A percentile compares a stretch with the other conserved stretches of the same genome.
Evolutionary conservation across 2,113 vertebrate species (phyloP).

Genomic region (Apodemus speciosus): DNA sequence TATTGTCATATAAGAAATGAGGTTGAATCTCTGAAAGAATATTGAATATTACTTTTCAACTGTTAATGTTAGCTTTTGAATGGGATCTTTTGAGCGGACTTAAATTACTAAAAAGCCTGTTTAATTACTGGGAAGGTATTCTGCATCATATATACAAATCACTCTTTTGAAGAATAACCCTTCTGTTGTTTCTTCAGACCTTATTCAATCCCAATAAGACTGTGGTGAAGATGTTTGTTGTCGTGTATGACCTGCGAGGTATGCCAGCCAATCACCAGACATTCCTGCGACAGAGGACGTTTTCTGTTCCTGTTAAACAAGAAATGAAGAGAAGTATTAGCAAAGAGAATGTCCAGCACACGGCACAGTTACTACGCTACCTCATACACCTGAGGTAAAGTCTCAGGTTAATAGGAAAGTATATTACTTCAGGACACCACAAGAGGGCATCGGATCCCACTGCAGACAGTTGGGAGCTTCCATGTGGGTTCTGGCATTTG

Average conservation of each 20-base stretch:
- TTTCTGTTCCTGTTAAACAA: constrained; percentile 96
- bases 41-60: constrained; percentile 48
- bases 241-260: constrained; percentile 96
- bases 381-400: constrained; percentile 98
- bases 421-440: neutral
- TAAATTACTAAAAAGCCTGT: constrained; percentile 11
- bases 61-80: constrained; percentile 26
- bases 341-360: constrained; percentile 88
- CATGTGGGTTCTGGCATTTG: neutral
- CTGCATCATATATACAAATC: neutral
- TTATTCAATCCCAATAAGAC: constrained; percentile 99
- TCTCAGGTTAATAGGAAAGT: constrained; percentile 16
- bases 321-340: constrained; percentile 90
- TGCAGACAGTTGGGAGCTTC: neutral
- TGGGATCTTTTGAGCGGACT: constrained; percentile 1
- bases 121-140: constrained; percentile 18
- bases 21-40: constrained; percentile 37
- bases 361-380: constrained; percentile 96
- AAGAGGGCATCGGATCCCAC: neutral
- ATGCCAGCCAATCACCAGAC: constrained; percentile 99
- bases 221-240: constrained; percentile 99
- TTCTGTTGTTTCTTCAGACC: constrained; percentile 89
- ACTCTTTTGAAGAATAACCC: constrained; percentile 51
- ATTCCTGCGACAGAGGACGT: constrained; percentile 99
- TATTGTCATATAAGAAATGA: constrained; percentile 54